phyloP scores from a whole-genome alignment of 2,113 vertebrate species.

The Rhabdomys dilectus region DNA sequence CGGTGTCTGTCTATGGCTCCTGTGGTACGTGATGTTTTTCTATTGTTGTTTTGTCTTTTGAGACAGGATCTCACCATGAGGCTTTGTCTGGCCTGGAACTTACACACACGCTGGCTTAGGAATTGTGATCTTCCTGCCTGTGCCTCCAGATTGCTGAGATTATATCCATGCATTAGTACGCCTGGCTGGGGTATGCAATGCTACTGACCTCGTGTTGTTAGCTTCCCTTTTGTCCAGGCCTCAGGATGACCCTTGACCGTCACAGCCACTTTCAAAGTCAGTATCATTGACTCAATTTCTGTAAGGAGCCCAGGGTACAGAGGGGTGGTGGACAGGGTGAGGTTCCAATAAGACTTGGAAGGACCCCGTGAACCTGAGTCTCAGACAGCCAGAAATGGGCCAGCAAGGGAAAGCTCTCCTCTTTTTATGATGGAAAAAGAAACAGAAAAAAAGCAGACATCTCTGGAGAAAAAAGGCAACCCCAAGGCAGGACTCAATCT shows the following conservation, averaged over 20 bases:
- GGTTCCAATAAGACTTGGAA: background rate
- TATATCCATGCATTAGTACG: background rate
- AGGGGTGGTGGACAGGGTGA: background rate
- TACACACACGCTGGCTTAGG: background rate
- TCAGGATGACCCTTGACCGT: background rate
- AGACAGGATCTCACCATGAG: background rate
- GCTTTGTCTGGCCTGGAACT: background rate
- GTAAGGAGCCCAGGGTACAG: background rate
- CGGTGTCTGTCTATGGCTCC: background rate
- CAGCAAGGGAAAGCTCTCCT: background rate
- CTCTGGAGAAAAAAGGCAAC: background rate
- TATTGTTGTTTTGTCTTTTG: background rate
- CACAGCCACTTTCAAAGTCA: background rate
- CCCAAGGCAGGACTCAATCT: fast-evolving
- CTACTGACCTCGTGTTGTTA: background rate
- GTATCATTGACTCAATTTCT: background rate
- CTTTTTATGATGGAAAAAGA: background rate
- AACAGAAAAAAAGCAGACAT: background rate
- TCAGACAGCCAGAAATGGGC: background rate
- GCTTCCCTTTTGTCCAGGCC: background rate
- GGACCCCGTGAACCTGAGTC: background rate
- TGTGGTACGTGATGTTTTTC: no score
- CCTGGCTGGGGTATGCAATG: background rate
- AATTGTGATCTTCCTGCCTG: background rate
- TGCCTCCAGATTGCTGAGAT: background rate